phyloP scores from a whole-genome alignment of 2,113 vertebrate genomes.

The Maccullochella peelii region DNA sequence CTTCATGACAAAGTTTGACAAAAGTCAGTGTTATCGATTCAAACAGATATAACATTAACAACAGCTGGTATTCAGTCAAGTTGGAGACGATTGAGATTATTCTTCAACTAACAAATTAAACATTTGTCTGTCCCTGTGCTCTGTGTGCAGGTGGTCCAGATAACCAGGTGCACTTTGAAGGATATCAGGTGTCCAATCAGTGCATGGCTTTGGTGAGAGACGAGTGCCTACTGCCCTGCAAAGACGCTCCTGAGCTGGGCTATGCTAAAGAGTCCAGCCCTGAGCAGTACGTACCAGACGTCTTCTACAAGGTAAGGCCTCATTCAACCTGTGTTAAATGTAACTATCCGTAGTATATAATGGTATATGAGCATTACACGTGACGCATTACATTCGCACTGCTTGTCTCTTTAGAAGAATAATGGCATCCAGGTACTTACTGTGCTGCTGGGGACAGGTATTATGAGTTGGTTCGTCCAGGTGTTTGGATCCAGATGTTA shows the following conservation, averaged over 20 bases:
- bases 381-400: too few relatives aligned
- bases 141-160: conserved; percentile 92
- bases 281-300: conserved; percentile 97
- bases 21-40: not conserved
- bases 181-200: conserved; percentile 98
- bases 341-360: not conserved
- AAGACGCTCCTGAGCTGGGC: conserved; percentile 94
- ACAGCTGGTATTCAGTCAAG: not conserved
- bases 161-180: conserved; percentile 99
- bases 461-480: not conserved
- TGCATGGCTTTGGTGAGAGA: conserved; percentile 98
- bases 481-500: not conserved
- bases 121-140: not conserved
- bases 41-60: not conserved
- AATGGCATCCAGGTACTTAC: not conserved
- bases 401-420: not conserved
- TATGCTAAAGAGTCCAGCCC: conserved; percentile 97
- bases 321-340: accelerated
- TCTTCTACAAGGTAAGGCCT: conserved; percentile 94
- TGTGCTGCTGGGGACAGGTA: not conserved
- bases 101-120: not conserved
- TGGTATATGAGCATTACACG: not conserved
- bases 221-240: conserved; percentile 95
- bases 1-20: too few relatives aligned
- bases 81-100: too few relatives aligned